Base-by-base conservation (phyloP, 2,888 invertebrate species). In the Drosophila tanythrix region DNA sequence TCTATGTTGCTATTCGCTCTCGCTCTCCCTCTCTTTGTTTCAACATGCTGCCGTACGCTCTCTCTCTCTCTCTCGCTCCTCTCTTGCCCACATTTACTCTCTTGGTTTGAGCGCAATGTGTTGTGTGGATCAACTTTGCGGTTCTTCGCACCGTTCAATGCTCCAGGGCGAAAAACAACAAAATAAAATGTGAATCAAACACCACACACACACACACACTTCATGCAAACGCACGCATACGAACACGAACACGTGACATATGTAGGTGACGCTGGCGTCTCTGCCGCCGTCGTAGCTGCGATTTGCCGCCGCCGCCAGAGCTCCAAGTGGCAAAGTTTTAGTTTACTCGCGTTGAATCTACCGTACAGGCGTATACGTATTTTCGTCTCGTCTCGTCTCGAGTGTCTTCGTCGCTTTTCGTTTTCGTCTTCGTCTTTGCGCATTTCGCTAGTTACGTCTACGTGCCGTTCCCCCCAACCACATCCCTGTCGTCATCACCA, bases 261-360 rank as follows among this genome's bases (percentile, higher is more conserved):
- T 58, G 53, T 62, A 59, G 59, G 35, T 55, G 52, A 50, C 69
- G 74, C 64, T 61, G 53, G 57, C 71, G 58, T 61, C 77, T 67
- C 51, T 61, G 83, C 46, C 53, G 56, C 13, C 57, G 66, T 64
- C 82, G 70, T 74, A 71, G 81, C 81, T 74, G 82, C 75, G 78
- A 71, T 64, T 48, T 62, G 36, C 15, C 74, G 36, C 59, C 56
- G 36, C 55, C 43, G 33, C 35, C 58, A 67, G 63, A 51, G 48
- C 58, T 70, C 31, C 43, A 73, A 77, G 71, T 70, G 65, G 72
- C 84, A 66, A 69, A 67, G 76, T 76, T 69, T 84, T 86, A 83
- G 83, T 86, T 88, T 79, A 88, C 88, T 88, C 90, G 88, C 82
- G 83, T 88, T 83, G 76, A 81, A 89, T 85, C 90, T 86, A 88